Percentiles rank a stretch among this genome's conserved stretches.
Conservation (phyloP, 1,140 invertebrate genomes). For the Trichomalopsis sarcophagae region DNA sequence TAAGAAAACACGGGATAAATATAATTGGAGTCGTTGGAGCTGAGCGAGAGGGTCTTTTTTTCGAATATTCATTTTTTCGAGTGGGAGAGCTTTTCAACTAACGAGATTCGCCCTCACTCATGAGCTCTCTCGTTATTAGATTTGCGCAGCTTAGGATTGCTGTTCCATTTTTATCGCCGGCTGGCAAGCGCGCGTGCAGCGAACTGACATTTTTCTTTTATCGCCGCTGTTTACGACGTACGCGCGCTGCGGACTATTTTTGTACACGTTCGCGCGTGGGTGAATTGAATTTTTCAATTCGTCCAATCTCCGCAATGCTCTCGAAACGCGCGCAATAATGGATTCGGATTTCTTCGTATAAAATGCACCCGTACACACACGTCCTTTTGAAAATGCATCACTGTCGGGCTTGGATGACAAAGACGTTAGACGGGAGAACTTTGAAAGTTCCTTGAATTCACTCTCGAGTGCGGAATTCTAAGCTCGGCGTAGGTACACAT, state of each 20-base stretch:
- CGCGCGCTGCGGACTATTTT: too few species aligned
- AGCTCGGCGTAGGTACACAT: background rate
- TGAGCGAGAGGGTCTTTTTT: background rate
- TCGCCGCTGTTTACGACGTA: background rate
- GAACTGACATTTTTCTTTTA: background rate
- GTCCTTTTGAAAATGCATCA: background rate
- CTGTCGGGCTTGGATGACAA: background rate
- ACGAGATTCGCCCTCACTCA: background rate
- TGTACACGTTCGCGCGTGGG: too few species aligned
- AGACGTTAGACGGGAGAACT: background rate
- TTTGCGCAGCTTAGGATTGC: background rate
- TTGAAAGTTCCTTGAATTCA: background rate
- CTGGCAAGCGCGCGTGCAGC: background rate
- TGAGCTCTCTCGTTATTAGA: background rate
- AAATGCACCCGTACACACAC: background rate
- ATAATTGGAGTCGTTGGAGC: background rate
- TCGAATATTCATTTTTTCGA: background rate
- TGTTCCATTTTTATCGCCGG: background rate
- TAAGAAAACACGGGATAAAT: background rate
- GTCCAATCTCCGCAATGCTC: too few species aligned
- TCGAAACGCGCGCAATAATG: too few species aligned
- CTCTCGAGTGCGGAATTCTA: background rate
- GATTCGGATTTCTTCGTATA: background rate
- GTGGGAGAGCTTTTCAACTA: background rate
- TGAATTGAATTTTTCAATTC: background rate